Evolutionary conservation across 2,113 vertebrate genomes (phyloP), one percentile per base, ranked within the genome.

Genomic region (Conger conger): DNA sequence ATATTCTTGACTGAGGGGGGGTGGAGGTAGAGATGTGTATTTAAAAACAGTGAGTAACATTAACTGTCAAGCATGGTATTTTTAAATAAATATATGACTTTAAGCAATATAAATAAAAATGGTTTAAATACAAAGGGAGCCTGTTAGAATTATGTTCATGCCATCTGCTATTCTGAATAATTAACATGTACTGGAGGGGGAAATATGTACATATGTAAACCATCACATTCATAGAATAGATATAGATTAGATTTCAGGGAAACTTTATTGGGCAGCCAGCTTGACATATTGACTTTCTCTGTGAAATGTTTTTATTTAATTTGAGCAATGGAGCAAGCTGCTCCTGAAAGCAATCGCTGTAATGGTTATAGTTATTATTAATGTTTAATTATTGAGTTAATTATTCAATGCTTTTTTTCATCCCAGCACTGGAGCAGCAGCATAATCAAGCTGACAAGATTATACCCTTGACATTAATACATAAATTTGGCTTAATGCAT

Each of bases 361-460:
- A 76, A 85, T 82, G 79, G 88, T 84, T 79, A 85, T 82, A 79
- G 73, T 85, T 85, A 87, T 63, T 84, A 77, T 86, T 88, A 83
- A 85, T 76, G 50, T 89, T 89, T 89, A 85, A 88, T 87, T 86
- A 86, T 85, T 53, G 45, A 86, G 85, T 79, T 86, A 86, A 88
- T 88, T 88, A 86, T 87, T 88, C 83, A 80, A 82, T 27, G 83
- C 82, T 83, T 82, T 54, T 87, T 54, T 87, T 87, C 54, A 85
- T 85, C 50, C 2, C 80, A 60, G 82, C 84, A 87, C 73, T 79
- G 42, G 83, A 76, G 78, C 88, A 40, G 73, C 36, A 63, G 82
- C 38, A 82, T 79, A 85, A 86, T 90, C 85, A 84, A 82, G 82
- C 86, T 87, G 86, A 85, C 82, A 83, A 79, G 85, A 90, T 87